Evolutionary conservation across 1,140 invertebrate species (phyloP), one percentile per base, ranked within the genome.

Genomic region (Scaptomyza hsui): DNA sequence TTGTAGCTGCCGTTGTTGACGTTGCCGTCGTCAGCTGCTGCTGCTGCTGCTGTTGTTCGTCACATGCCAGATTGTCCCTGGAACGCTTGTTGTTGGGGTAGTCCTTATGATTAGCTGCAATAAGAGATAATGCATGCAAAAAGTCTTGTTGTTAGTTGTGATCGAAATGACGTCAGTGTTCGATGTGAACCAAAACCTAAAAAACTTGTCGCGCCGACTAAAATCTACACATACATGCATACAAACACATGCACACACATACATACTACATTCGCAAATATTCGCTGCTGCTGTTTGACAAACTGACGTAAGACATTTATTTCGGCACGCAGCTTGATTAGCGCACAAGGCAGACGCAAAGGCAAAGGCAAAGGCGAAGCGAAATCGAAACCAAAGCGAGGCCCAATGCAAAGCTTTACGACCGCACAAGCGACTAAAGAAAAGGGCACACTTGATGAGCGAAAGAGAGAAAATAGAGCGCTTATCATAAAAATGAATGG

Each of bases 61-160:
- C 89, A 83, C 90, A 91, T 88, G 74, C 83, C 79, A 90, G 77
- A 88, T 90, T 90, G 57, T 95, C 94, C 79, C 93, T 93, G 79
- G 95, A 94, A 72, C 94, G 93, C 71, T 83, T 71, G 68, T 71
- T 90, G 57, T 90, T 90, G 70, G 85, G 85, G 89, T 95, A 95
- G 80, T 95, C 94, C 90, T 94, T 93, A 89, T 95, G 94, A 74
- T 94, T 95, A 82, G 94, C 95, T 95, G 91, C 6, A 93, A 93
- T 61, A 72, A 37, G 26, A 29, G 26, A 29, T 29, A 29, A 29
- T 29, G 24, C 6, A 26, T 26, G 24, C 10, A 35, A 6, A 35
- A 35, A 26, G 24, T 26, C 24, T 6, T 35, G 32, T 6, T 35
- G 32, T 59, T 53, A 12, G 3, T 19, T 52, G 24, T 9, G 61